These are phyloP conservation scores for Rhaphigaster nebulosa DNA, from an alignment of 2,888 invertebrate species.

Conservation along the genomic window DNA sequence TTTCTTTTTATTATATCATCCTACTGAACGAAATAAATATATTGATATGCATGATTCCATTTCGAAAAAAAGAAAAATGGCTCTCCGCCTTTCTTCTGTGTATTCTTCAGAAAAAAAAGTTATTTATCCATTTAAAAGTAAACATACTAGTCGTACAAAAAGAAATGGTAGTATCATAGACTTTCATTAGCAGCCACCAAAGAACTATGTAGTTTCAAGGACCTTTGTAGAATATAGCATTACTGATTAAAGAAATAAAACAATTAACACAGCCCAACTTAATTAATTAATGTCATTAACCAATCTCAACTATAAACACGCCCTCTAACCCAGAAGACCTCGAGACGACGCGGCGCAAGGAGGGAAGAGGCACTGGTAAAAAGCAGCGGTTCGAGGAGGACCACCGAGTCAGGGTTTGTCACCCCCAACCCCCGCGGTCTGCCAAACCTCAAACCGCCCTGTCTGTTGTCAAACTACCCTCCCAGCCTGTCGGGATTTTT, in stretches of 20 bases:
- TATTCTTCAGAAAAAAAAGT: too few species aligned
- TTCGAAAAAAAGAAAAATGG: too few species aligned
- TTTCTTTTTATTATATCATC: too few species aligned
- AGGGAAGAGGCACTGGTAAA: neutral
- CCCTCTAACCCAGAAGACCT: too few species aligned
- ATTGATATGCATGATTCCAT: too few species aligned
- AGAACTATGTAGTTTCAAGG: too few species aligned
- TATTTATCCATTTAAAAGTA: too few species aligned
- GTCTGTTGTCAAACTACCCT: constrained; percentile 36
- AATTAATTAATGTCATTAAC: neutral
- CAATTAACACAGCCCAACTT: neutral
- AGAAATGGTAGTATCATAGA: too few species aligned
- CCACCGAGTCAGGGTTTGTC: neutral
- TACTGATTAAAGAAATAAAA: neutral
- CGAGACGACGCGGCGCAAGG: neutral
- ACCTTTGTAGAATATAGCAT: neutral
- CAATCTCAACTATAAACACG: neutral
- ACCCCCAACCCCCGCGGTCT: constrained; percentile 5
- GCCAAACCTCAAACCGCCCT: constrained; percentile 45
- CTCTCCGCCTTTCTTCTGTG: too few species aligned
- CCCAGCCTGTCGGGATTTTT: neutral
- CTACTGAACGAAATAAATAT: too few species aligned
- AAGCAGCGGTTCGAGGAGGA: neutral
- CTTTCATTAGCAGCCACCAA: too few species aligned
- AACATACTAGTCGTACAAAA: too few species aligned